A percentile compares a stretch with the other conserved stretches of the same genome.
These are phyloP conservation scores for Argyra leucocephala DNA, from an alignment of 2,888 invertebrate species.

Conservation along the genomic window DNA sequence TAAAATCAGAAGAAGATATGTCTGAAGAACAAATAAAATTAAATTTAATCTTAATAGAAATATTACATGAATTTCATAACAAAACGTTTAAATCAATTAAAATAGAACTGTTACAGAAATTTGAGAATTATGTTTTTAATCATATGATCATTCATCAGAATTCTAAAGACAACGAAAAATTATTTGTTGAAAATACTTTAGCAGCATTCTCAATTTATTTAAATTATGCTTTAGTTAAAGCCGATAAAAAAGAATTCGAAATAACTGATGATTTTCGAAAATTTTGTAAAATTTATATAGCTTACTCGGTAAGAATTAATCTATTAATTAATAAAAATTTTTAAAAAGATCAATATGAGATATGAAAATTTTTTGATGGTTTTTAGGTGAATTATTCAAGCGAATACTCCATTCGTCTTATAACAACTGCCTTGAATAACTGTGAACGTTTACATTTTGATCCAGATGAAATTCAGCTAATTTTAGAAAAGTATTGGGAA, in stretches of 20 bases:
- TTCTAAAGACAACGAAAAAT: conserved; percentile 28
- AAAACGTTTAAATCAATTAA: conserved; percentile 28
- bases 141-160: conserved; percentile 13
- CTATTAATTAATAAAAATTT: too few species aligned
- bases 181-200: conserved; percentile 34
- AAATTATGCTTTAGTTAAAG: conserved; percentile 23
- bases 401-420: conserved; percentile 33
- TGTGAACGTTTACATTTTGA: conserved; percentile 34
- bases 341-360: too few species aligned
- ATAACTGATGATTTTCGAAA: conserved; percentile 32
- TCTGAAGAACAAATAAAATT: conserved; percentile 29
- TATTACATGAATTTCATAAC: conserved; percentile 26
- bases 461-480: conserved; percentile 38
- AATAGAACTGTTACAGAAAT: conserved; percentile 22
- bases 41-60: conserved; percentile 31
- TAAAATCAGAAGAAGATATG: conserved; percentile 18
- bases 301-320: conserved; percentile 35
- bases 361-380: too few species aligned
- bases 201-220: conserved; percentile 27
- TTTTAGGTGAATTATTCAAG: conserved; percentile 36
- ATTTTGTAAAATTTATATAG: conserved; percentile 39
- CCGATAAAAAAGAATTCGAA: conserved; percentile 24
- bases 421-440: conserved; percentile 33
- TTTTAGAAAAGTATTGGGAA: conserved; percentile 37
- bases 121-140: conserved; percentile 26